These are phyloP conservation scores for Leucophenga montana DNA, from an alignment of 2,888 invertebrate species.

Conservation along the genomic window DNA sequence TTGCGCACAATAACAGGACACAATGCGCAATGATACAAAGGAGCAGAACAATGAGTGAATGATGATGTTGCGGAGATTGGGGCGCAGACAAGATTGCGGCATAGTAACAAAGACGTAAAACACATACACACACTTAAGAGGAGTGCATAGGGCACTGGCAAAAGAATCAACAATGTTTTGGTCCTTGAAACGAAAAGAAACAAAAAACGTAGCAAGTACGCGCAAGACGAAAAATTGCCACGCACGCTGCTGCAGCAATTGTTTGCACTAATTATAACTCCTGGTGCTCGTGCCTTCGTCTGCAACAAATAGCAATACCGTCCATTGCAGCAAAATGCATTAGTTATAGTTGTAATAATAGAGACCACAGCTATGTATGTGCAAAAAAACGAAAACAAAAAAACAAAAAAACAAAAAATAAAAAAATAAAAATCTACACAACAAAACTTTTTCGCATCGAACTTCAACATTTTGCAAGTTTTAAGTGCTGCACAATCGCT, in stretches of 20 bases:
- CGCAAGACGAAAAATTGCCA: too few species aligned
- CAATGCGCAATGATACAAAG: neutral
- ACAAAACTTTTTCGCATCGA: too few species aligned
- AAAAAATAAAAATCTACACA: too few species aligned
- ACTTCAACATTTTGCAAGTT: too few species aligned
- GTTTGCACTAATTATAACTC: constrained; percentile 62
- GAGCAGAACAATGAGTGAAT: constrained; percentile 13
- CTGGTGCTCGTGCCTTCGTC: constrained; percentile 26
- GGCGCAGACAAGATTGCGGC: neutral
- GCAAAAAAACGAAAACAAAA: too few species aligned
- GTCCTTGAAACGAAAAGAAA: constrained; percentile 6
- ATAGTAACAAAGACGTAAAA: neutral
- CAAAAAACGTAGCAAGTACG: constrained; percentile 46
- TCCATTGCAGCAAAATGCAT: too few species aligned
- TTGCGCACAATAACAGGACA: neutral
- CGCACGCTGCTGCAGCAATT: too few species aligned
- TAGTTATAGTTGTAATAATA: too few species aligned
- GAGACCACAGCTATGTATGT: too few species aligned
- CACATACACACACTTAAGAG: neutral
- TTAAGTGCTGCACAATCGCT: too few species aligned
- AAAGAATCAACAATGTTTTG: neutral
- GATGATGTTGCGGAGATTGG: too few species aligned
- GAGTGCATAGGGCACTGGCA: neutral
- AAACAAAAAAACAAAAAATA: too few species aligned
- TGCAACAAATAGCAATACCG: constrained; percentile 34